A percentile compares a stretch with the other conserved stretches of the same genome.
phyloP scores from a whole-genome alignment of 2,113 vertebrate species.

The Peromyscus californicus region DNA sequence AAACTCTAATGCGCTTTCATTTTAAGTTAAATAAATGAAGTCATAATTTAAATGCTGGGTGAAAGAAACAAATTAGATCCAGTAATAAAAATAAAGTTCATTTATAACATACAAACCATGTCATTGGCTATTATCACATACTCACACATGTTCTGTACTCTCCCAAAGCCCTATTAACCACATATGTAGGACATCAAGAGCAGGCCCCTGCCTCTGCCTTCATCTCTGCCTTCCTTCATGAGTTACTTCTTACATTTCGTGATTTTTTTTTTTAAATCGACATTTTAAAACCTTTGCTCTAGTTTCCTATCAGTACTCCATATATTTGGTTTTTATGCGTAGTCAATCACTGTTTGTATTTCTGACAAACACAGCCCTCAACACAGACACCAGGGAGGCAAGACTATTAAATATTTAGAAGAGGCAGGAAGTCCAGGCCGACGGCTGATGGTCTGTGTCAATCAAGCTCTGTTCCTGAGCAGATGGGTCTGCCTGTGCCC shows the following conservation, averaged over 20 bases:
- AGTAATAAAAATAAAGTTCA: constrained; percentile 15
- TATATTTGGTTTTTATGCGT: not conserved
- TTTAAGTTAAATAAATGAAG: constrained; percentile 42
- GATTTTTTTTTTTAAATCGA: not conserved
- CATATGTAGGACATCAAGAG: not conserved
- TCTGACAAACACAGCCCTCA: constrained; percentile 29
- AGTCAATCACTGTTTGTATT: constrained; percentile 3
- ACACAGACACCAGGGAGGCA: not conserved
- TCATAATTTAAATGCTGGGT: not conserved
- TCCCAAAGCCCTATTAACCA: not conserved
- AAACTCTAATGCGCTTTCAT: not conserved
- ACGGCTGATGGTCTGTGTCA: not conserved
- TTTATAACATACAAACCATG: not conserved
- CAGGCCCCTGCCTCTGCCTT: not conserved
- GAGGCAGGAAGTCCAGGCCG: not conserved
- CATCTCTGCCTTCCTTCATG: not conserved
- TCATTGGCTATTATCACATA: not conserved
- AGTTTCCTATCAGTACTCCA: not conserved
- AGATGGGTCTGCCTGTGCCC: constrained; percentile 31
- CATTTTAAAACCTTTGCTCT: not conserved
- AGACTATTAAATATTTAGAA: constrained; percentile 71
- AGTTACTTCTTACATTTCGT: not conserved
- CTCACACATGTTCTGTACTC: not conserved
- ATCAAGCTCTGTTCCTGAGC: constrained; percentile 25
- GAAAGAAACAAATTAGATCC: constrained; percentile 25